A percentile compares a stretch with the other conserved stretches of the same genome.
Conservation (phyloP, 2,113 vertebrate species). For the Trematocara stigmaticum region DNA sequence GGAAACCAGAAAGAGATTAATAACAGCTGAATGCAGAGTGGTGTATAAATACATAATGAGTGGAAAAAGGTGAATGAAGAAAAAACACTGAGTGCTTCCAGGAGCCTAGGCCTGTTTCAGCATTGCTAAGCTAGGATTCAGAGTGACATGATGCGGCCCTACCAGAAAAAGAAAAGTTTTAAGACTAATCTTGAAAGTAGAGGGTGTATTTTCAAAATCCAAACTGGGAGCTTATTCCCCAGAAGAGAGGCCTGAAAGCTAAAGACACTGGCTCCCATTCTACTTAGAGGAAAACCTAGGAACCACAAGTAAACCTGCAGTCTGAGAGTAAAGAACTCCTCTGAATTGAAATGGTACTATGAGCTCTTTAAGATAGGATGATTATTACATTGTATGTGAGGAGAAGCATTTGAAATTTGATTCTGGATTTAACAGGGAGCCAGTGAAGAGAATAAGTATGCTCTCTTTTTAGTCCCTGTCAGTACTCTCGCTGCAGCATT, state of each 20-base stretch:
- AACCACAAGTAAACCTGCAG: neutral
- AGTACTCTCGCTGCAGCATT: neutral
- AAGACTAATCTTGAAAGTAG: neutral
- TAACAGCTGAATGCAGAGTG: neutral
- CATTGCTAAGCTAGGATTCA: neutral
- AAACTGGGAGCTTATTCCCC: neutral
- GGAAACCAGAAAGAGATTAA: neutral
- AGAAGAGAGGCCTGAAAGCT: neutral
- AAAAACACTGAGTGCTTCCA: neutral
- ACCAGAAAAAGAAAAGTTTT: neutral
- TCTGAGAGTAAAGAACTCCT: neutral
- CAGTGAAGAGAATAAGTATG: neutral
- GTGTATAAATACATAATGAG: neutral
- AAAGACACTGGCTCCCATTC: neutral
- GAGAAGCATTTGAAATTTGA: neutral
- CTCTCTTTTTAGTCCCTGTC: neutral
- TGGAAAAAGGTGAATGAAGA: neutral
- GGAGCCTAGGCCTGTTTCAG: neutral
- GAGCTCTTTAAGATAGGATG: neutral
- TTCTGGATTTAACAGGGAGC: neutral
- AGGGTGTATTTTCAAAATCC: neutral
- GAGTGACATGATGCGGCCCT: accelerated
- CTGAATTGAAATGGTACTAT: neutral
- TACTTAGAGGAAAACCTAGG: neutral
- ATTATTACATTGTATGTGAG: neutral